Base-by-base conservation (phyloP, 2,113 vertebrate genomes). In the Larimichthys polyactis region DNA sequence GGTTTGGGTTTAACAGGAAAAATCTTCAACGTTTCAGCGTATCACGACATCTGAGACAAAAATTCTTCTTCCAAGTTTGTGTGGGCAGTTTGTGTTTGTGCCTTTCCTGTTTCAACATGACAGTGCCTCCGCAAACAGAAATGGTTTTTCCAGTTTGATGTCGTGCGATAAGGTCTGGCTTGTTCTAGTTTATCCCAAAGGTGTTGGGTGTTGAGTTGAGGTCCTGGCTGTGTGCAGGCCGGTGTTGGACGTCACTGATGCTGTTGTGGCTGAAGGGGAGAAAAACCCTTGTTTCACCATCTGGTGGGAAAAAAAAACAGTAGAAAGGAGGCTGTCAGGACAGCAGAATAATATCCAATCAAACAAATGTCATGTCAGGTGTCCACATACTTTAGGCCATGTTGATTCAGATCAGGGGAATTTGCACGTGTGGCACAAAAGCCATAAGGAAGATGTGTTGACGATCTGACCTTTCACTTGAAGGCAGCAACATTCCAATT, bases 381-480 rank as follows among this genome's bases (percentile, higher is more conserved):
- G 11, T 44, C 32, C 8, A 11, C 20, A 14, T 36, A 43, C 68
- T 55, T 71, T 12, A 4, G 17, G 17, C 32, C 49, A 4, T 1
- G 40, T 15, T 17, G 22, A 54, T 58, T 58, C n/a, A 46, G 64
- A 55, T 32, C 36, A 19, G 24, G 1, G 11, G 4, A 17, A 17
- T 59, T 59, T 14, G 10, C 14, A 68, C 0, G 4, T 1, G 4
- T 10, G 54, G 5, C 19, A 7, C 12, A 24, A 36, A 62, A 51
- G 14, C 5, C 43, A 29, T 40, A 20, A 2, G 2, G 20, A 36
- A 9, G 54, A 54, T 27, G 10, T 65, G 4, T 29, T 55, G 40
- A 72, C 40, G 19, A 80, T 19, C 10, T 49, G 40, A 78, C 49
- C 36, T 73, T 65, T 65, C n/a, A 60, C 9, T 10, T 22, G 17